Conservation (phyloP, 2,888 invertebrate genomes). For the Ornithoptera alexandrae region DNA sequence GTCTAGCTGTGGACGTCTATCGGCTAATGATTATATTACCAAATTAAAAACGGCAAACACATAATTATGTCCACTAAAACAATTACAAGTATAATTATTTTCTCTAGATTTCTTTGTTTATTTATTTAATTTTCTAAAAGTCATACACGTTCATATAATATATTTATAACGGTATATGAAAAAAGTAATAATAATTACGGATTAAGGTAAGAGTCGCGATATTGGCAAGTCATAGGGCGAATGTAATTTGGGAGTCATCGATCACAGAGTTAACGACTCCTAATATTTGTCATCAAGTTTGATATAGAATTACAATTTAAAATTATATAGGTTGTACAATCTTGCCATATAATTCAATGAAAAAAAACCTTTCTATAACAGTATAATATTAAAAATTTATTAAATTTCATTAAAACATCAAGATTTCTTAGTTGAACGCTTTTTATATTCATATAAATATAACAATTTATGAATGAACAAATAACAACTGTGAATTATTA, state of each 20-base stretch:
- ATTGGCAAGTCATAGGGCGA: not conserved
- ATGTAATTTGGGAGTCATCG: constrained; percentile 3
- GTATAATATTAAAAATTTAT: not conserved
- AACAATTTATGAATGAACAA: not conserved
- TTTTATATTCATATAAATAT: too few relatives aligned
- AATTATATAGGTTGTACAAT: not conserved
- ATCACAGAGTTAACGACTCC: not conserved
- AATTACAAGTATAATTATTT: too few relatives aligned
- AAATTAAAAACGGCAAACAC: too few relatives aligned
- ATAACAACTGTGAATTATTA: not conserved
- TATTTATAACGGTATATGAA: not conserved
- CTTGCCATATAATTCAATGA: not conserved
- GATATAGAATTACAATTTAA: constrained; percentile 2
- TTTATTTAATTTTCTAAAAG: too few relatives aligned
- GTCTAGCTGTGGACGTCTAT: too few relatives aligned
- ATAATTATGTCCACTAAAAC: too few relatives aligned
- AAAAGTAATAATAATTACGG: not conserved
- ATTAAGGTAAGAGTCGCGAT: constrained; percentile 1
- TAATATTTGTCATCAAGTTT: not conserved
- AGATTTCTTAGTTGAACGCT: too few relatives aligned
- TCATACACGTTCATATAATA: too few relatives aligned
- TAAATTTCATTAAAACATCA: not conserved
- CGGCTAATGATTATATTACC: too few relatives aligned
- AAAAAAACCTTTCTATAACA: not conserved
- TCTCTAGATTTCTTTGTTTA: too few relatives aligned